A percentile compares a stretch with the other conserved stretches of the same genome.
Conservation (phyloP, 2,888 invertebrate species). For the Lymantria monacha region DNA sequence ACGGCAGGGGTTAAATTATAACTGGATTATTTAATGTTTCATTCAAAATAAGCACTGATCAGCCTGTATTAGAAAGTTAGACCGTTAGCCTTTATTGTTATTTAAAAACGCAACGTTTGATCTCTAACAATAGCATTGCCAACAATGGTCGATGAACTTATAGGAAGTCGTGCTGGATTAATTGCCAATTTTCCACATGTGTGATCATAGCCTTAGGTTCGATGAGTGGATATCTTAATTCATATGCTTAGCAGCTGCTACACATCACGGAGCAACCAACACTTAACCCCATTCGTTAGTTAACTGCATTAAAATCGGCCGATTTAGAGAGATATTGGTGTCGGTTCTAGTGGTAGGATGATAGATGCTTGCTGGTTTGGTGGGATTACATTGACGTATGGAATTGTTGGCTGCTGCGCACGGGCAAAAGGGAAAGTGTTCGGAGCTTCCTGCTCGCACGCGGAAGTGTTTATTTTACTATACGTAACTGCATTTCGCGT, state of each 20-base stretch:
- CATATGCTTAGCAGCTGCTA: slow-evolving; percentile 66
- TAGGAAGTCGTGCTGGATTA: slow-evolving; percentile 33
- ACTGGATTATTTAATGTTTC: slow-evolving; percentile 42
- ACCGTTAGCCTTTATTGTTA: slow-evolving; percentile 41
- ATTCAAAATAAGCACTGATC: slow-evolving; percentile 43
- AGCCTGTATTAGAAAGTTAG: slow-evolving; percentile 45
- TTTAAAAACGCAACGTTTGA: slow-evolving; percentile 42
- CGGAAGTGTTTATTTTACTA: slow-evolving; percentile 71
- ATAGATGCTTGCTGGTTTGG: slow-evolving; percentile 38
- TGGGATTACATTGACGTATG: slow-evolving; percentile 66
- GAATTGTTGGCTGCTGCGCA: slow-evolving; percentile 74
- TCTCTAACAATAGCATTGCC: slow-evolving; percentile 35
- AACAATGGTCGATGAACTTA: slow-evolving; percentile 40
- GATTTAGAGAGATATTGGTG: slow-evolving; percentile 35
- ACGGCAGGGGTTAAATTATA: slow-evolving; percentile 53
- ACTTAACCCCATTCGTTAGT: slow-evolving; percentile 75
- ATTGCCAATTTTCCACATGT: slow-evolving; percentile 37
- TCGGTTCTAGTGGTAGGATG: slow-evolving; percentile 17
- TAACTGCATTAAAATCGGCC: slow-evolving; percentile 67
- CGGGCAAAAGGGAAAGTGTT: slow-evolving; percentile 80
- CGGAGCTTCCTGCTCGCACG: slow-evolving; percentile 75
- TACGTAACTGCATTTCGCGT: slow-evolving; percentile 67
- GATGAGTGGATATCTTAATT: slow-evolving; percentile 49
- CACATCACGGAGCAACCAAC: slow-evolving; percentile 61
- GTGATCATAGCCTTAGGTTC: slow-evolving; percentile 47